phyloP scores from a whole-genome alignment of 2,888 invertebrate species.

The Crocallis elinguaria region DNA sequence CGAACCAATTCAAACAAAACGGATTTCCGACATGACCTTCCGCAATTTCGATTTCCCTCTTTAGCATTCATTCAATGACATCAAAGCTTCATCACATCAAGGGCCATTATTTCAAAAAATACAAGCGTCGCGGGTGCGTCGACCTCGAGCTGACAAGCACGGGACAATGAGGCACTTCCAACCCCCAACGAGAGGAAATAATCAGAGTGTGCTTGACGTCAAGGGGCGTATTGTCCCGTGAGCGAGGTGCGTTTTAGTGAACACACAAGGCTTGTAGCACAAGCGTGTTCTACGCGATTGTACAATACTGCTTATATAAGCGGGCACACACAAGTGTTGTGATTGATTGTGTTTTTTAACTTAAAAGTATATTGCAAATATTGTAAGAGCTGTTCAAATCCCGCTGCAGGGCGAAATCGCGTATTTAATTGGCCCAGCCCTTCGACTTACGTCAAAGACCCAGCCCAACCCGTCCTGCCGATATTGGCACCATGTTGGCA shows the following conservation, averaged over 20 bases:
- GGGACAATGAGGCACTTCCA: constrained; percentile 57
- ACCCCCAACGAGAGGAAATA: constrained; percentile 66
- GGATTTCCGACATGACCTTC: constrained; percentile 25
- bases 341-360: no score
- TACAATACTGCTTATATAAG: not conserved
- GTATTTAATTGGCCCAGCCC: no score
- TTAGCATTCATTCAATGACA: constrained; percentile 15
- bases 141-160: constrained; percentile 58
- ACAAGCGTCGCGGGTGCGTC: constrained; percentile 45
- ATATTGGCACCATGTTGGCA: no score
- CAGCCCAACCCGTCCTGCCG: no score
- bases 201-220: constrained; percentile 60
- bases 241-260: constrained; percentile 20
- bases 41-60: constrained; percentile 17
- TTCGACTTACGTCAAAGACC: no score
- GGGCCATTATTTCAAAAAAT: constrained; percentile 36
- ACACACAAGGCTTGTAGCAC: constrained; percentile 20
- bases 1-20: not conserved
- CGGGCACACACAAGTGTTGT: no score
- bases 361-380: no score
- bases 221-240: constrained; percentile 56
- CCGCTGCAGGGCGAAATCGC: no score
- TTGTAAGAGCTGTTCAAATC: no score
- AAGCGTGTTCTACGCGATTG: not conserved
- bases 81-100: constrained; percentile 36